A percentile compares a stretch with the other conserved stretches of the same genome.
Conservation (phyloP, 2,888 invertebrate genomes). For the Pegoplata infirma region DNA sequence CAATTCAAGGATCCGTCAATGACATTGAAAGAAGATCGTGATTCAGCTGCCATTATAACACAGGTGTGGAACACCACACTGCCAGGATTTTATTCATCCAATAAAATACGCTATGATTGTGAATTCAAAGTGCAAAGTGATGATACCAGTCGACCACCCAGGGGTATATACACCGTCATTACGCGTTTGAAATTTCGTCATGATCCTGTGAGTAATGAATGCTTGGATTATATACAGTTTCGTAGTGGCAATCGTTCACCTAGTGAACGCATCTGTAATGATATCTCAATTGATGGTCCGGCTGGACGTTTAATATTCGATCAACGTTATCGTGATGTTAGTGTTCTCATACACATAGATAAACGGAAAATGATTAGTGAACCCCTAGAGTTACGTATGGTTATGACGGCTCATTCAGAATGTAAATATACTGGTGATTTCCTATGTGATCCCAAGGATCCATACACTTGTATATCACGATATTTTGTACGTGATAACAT, state of each 20-base stretch:
- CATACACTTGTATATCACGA: conserved; percentile 74
- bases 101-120: conserved; percentile 74
- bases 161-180: conserved; percentile 74
- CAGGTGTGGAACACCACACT: conserved; percentile 75
- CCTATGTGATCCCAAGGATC: conserved; percentile 71
- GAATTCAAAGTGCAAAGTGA: conserved; percentile 72
- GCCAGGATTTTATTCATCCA: conserved; percentile 67
- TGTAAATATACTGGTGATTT: conserved; percentile 73
- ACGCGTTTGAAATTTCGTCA: conserved; percentile 74
- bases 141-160: conserved; percentile 65
- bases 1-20: conserved; percentile 72
- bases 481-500: conserved; percentile 75
- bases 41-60: conserved; percentile 74
- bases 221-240: conserved; percentile 75
- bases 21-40: conserved; percentile 70
- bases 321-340: conserved; percentile 72
- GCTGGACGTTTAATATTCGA: conserved; percentile 73
- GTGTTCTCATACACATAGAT: conserved; percentile 72
- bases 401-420: conserved; percentile 73
- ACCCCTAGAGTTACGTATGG: conserved; percentile 74
- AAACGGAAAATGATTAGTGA: conserved; percentile 68
- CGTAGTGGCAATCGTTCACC: conserved; percentile 72
- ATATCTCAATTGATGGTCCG: conserved; percentile 73
- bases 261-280: conserved; percentile 73
- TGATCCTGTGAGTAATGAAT: conserved; percentile 69